These are phyloP conservation scores for Drosophila sordidapex DNA, from an alignment of 2,888 invertebrate genomes.

Conservation along the genomic window DNA sequence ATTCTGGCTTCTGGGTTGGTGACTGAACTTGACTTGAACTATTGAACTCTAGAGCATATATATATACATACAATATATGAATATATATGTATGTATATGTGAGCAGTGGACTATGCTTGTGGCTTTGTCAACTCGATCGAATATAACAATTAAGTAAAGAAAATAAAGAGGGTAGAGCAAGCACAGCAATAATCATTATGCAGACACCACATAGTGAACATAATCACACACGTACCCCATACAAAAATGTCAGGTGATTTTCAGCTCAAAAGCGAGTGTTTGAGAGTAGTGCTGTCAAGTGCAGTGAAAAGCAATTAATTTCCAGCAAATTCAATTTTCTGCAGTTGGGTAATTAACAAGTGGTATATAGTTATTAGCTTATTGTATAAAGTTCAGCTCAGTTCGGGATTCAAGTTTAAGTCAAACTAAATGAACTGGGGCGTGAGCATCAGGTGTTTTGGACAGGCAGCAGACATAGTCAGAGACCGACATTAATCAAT, in stretches of 20 bases:
- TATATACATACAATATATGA: not conserved
- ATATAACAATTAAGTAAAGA: conserved; percentile 1
- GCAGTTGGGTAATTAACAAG: conserved; percentile 6
- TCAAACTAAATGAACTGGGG: conserved; percentile 37
- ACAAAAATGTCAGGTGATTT: conserved; percentile 9
- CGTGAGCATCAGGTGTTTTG: conserved; percentile 31
- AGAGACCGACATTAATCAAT: conserved; percentile 66
- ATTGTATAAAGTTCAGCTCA: not conserved
- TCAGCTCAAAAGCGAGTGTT: conserved; percentile 13
- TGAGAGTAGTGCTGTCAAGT: not conserved
- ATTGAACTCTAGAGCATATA: conserved; percentile 68
- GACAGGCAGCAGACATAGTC: conserved; percentile 43
- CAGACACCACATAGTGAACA: conserved; percentile 23
- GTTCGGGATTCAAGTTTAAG: conserved; percentile 22
- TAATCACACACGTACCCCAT: conserved; percentile 38
- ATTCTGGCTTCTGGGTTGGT: conserved; percentile 34
- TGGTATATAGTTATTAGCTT: not conserved
- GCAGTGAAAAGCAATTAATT: conserved; percentile 4
- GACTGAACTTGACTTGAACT: conserved; percentile 74
- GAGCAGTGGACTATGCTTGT: conserved; percentile 37
- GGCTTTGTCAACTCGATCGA: conserved; percentile 28
- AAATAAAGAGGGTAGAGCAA: conserved; percentile 4
- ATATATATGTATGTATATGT: conserved; percentile 51
- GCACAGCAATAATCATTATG: conserved; percentile 57
- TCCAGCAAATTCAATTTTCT: no score